A percentile compares a stretch with the other conserved stretches of the same genome.
phyloP scores from a whole-genome alignment of 2,113 vertebrate species.

The Chroicocephalus ridibundus region DNA sequence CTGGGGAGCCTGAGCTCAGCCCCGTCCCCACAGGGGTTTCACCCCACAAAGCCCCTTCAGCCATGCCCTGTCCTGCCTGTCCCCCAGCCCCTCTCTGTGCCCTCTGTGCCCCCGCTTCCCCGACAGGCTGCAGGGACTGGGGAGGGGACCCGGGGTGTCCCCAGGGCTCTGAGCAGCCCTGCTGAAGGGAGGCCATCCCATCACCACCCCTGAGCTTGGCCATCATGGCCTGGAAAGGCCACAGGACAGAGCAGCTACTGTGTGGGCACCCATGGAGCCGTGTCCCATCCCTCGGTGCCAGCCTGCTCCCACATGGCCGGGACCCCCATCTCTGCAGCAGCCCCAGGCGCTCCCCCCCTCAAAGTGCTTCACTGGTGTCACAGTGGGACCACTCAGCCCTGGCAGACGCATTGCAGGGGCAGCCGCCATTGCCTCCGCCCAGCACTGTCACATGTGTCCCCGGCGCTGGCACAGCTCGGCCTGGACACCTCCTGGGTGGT shows the following conservation, averaged over 20 bases:
- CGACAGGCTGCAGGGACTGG: background rate
- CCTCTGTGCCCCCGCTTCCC: background rate
- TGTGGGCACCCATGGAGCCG: rapidly evolving
- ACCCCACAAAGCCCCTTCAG: background rate
- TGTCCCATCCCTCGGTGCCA: background rate
- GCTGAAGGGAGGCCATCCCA: background rate
- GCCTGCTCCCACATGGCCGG: rapidly evolving
- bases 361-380: background rate
- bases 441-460: rapidly evolving
- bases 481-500: rapidly evolving
- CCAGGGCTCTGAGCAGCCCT: background rate
- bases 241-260: background rate
- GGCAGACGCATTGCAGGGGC: too few species aligned
- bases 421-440: background rate
- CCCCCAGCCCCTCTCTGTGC: background rate
- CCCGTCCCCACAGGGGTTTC: rapidly evolving
- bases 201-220: background rate
- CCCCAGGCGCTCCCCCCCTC: background rate
- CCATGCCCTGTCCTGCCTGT: background rate
- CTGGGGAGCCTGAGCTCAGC: background rate
- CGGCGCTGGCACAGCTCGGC: rapidly evolving
- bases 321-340: background rate
- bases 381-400: background rate
- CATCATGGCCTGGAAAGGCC: rapidly evolving
- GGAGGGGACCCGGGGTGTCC: rapidly evolving